Evolutionary conservation across 2,888 invertebrate genomes (phyloP).

Genomic region (Macrophya alboannulata): DNA sequence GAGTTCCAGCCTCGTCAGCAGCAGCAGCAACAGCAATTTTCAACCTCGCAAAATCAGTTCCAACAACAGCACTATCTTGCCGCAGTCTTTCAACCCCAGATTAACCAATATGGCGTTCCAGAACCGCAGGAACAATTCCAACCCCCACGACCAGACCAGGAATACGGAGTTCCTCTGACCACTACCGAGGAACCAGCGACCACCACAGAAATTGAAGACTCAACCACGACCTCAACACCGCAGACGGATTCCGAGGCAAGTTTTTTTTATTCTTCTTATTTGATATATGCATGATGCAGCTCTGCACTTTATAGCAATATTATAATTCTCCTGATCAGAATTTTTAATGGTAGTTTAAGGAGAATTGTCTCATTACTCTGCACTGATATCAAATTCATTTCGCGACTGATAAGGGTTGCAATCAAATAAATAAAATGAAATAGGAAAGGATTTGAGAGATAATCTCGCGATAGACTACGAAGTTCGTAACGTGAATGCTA

Average conservation of each 20-base stretch:
- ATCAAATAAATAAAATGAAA: not conserved
- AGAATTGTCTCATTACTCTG: not conserved
- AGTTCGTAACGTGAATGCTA: not conserved
- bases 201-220: conserved; percentile 74
- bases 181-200: conserved; percentile 75
- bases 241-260: conserved; percentile 71
- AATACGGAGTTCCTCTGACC: conserved; percentile 69
- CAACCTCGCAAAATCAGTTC: conserved; percentile 4
- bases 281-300: not conserved
- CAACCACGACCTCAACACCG: conserved; percentile 73
- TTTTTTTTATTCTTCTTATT: conserved; percentile 30
- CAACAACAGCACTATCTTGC: conserved; percentile 34
- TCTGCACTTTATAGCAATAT: not conserved
- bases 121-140: conserved; percentile 67
- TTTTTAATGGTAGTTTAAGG: not conserved
- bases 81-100: conserved; percentile 57
- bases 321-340: not conserved
- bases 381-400: not conserved
- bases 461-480: not conserved
- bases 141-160: conserved; percentile 64
- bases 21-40: conserved; percentile 35
- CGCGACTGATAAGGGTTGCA: not conserved
- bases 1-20: conserved; percentile 34
- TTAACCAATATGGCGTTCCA: conserved; percentile 64
- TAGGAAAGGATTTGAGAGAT: not conserved